phyloP scores from a whole-genome alignment of 1,140 invertebrate genomes.

The Meteorus sp. region DNA sequence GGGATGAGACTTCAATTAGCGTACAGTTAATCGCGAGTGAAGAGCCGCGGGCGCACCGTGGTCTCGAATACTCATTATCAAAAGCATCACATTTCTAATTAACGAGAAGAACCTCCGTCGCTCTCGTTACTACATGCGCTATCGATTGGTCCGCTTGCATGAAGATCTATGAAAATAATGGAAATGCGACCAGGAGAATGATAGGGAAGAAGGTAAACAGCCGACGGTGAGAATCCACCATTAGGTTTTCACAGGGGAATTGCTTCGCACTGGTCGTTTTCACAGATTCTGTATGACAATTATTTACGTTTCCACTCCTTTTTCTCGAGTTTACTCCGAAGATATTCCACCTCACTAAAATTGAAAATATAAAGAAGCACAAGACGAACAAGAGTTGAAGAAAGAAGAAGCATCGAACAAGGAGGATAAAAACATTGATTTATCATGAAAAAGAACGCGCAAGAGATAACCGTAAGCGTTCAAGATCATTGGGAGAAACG shows the following conservation, averaged over 20 bases:
- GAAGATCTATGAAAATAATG: slow-evolving; percentile 1
- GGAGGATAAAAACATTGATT: slow-evolving; percentile 18
- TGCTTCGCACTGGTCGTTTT: background rate
- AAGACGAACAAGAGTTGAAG: no score
- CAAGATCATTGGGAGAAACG: slow-evolving; percentile 38
- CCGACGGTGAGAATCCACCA: no score
- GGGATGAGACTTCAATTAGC: slow-evolving; percentile 48
- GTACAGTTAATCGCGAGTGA: slow-evolving; percentile 42
- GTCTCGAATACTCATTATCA: slow-evolving; percentile 45
- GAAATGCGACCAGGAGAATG: slow-evolving; percentile 10
- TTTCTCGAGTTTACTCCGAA: no score
- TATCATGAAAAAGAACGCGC: slow-evolving; percentile 8
- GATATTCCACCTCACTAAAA: background rate
- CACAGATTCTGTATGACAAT: background rate
- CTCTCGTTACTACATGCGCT: background rate
- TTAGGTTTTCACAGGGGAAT: no score
- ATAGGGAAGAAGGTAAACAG: slow-evolving; percentile 16
- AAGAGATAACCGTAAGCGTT: slow-evolving; percentile 30
- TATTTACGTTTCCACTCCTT: slow-evolving; percentile 15
- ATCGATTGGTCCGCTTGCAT: slow-evolving; percentile 12
- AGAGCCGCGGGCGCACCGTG: slow-evolving; percentile 29
- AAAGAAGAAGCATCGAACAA: no score
- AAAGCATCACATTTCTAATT: slow-evolving; percentile 49
- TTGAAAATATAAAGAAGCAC: slow-evolving; percentile 9
- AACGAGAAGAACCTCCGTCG: slow-evolving; percentile 34